Base-by-base conservation (phyloP, 2,113 vertebrate species). In the Willisornis vidua region DNA sequence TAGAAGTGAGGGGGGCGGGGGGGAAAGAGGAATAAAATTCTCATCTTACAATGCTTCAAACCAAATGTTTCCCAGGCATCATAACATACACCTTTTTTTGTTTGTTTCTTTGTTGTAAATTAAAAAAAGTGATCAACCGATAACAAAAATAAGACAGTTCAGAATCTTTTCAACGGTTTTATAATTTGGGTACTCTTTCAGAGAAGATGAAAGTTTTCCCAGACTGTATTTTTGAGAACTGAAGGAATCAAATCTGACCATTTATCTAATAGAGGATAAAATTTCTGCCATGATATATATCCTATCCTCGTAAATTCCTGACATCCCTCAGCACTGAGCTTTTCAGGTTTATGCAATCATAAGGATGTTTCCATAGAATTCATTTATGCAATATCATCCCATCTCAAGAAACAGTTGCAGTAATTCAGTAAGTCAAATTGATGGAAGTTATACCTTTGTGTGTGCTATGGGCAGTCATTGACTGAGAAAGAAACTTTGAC, bases 1-100 rank as follows among this genome's bases (percentile, higher is more conserved):
- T 67, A 19, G 49, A 80, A 79, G 33, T 26, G 41, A 43, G 35
- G 25, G 29, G 22, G 39, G 14, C 19, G 4, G 9, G 20, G 5
- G 48, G 13, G 29, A 85, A 41, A 63, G 22, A 49, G 41, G n/a
- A 96, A 90, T 65, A 91, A 83, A 91, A 89, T 45, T 68, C 52
- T 82, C 74, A n/a, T 41, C 19, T 75, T 86, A 57, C 23, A 75
- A 16, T 82, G 31, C 66, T 85, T 94, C 49, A 52, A 87, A 94
- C 72, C 25, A 89, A 59, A 77, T 80, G 33, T 58, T 82, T 91
- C 33, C 12, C 26, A 66, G 58, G 80, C 31, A 54, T 74, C 4
- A 29, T 62, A 71, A 70, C 7, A 28, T 19, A 16, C 4, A 15
- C 1, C 10, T 35, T 35, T 0, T 12, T 31, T 89, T 73, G 39